These are phyloP conservation scores for Sminthurides aquaticus DNA, from an alignment of 2,888 invertebrate species.

Conservation along the genomic window DNA sequence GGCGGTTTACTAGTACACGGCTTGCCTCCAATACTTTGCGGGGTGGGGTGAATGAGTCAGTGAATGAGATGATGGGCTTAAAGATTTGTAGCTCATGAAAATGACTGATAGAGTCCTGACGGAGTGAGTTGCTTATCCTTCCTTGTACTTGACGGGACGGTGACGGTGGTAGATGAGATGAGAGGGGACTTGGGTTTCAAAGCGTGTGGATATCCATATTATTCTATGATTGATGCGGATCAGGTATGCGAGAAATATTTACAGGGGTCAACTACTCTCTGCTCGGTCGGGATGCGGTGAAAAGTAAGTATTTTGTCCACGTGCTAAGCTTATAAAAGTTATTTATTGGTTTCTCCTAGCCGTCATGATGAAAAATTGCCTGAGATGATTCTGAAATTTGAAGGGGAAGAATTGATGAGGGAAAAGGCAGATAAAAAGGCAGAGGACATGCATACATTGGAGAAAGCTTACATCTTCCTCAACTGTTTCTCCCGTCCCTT, in stretches of 20 bases:
- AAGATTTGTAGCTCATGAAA: neutral
- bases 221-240: neutral
- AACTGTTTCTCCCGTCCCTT: too few species aligned
- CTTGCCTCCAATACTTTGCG: too few species aligned
- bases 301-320: neutral
- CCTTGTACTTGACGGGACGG: too few species aligned
- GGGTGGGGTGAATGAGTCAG: neutral
- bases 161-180: neutral
- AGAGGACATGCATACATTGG: too few species aligned
- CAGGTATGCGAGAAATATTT: neutral
- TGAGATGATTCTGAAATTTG: neutral
- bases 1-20: too few species aligned
- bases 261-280: neutral
- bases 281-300: neutral
- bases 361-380: neutral
- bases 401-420: neutral
- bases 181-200: neutral
- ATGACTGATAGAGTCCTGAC: neutral
- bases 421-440: neutral
- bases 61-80: neutral
- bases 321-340: neutral
- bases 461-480: too few species aligned
- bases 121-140: too few species aligned
- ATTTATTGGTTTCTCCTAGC: neutral
- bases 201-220: neutral